Percentiles rank a stretch among this genome's conserved stretches.
Evolutionary conservation across 1,140 invertebrate genomes (phyloP).

Genomic region (Tigriopus japonicus): DNA sequence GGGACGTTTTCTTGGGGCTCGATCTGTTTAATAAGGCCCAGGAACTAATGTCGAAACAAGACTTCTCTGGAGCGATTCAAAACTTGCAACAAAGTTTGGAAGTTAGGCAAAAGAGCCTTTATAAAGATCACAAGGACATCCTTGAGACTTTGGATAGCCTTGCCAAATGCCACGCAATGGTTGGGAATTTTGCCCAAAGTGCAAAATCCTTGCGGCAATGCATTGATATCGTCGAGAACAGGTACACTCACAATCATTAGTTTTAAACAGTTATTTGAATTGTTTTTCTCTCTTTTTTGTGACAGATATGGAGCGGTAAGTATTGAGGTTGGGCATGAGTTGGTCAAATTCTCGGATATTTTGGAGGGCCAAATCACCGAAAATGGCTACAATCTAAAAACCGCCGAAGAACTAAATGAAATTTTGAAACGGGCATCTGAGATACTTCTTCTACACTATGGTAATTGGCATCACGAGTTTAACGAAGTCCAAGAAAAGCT

Average conservation of each 20-base stretch:
- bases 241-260: constrained; percentile 21
- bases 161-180: constrained; percentile 30
- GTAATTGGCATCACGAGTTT: no score
- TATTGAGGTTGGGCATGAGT: constrained; percentile 35
- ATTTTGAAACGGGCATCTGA: no score
- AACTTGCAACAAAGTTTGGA: constrained; percentile 27
- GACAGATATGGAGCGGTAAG: constrained; percentile 33
- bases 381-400: no score
- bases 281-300: constrained; percentile 28
- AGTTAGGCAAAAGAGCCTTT: constrained; percentile 27
- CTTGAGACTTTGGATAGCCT: constrained; percentile 30
- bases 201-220: constrained; percentile 10
- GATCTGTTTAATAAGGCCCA: constrained; percentile 22
- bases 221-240: not conserved
- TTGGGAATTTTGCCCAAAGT: constrained; percentile 22
- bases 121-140: constrained; percentile 30
- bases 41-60: constrained; percentile 18
- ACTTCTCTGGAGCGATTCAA: constrained; percentile 26
- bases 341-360: constrained; percentile 28
- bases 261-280: constrained; percentile 28
- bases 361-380: not conserved
- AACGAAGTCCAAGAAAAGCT: no score
- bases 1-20: constrained; percentile 21
- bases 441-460: no score
- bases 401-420: no score